Percentiles rank a stretch among this genome's conserved stretches.
These are phyloP conservation scores for Metopia argyrocephala DNA, from an alignment of 2,888 invertebrate species.

Conservation along the genomic window DNA sequence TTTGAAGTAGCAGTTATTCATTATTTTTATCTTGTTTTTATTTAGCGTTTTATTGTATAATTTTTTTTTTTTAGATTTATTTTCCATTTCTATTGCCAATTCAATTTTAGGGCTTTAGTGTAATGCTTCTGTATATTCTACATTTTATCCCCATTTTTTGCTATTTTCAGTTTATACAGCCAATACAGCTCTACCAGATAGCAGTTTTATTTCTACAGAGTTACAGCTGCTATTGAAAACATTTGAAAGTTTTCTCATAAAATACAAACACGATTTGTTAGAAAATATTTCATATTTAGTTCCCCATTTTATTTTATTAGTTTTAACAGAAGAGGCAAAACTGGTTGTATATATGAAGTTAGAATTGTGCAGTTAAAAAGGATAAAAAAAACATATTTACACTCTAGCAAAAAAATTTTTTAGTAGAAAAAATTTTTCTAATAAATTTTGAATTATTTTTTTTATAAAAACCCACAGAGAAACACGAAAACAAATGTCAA, in stretches of 20 bases:
- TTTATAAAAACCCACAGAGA: too few relatives aligned
- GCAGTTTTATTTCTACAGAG: not conserved
- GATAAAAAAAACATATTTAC: constrained; percentile 10
- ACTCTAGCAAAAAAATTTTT: not conserved
- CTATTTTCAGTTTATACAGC: not conserved
- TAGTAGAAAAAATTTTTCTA: not conserved
- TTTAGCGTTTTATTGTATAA: too few relatives aligned
- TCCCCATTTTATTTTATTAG: too few relatives aligned
- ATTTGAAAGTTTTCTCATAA: constrained; percentile 63
- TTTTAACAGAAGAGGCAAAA: not conserved
- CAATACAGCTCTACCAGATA: not conserved
- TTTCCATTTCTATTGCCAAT: constrained; percentile 42
- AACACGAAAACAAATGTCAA: too few relatives aligned
- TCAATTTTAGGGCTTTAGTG: constrained; percentile 40
- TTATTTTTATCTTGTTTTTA: too few relatives aligned
- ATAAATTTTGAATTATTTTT: too few relatives aligned
- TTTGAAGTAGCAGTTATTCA: constrained; percentile 33
- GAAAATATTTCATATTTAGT: not conserved
- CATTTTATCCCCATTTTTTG: too few relatives aligned
- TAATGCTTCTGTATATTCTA: too few relatives aligned
- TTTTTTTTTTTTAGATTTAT: too few relatives aligned
- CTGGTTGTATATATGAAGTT: too few relatives aligned
- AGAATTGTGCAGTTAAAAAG: not conserved
- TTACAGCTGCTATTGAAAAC: constrained; percentile 23
- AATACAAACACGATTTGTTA: constrained; percentile 52